Evolutionary conservation across 2,113 vertebrate genomes (phyloP).

Genomic region (Ophiodon elongatus): DNA sequence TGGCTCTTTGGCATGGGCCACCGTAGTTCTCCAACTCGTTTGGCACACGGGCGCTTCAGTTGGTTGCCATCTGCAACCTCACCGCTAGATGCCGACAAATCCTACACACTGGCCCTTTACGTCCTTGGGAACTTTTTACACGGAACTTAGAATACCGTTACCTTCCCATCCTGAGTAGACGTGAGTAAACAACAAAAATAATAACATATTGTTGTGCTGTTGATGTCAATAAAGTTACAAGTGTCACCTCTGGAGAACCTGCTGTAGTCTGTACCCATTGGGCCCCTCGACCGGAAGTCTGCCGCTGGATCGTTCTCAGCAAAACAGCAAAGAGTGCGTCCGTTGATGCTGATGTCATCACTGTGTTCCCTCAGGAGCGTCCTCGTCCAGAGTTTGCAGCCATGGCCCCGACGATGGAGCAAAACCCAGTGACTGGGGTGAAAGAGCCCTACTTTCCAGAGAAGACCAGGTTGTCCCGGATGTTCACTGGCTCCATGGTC

Average conservation of each 20-base stretch:
- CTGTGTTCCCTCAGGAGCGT: constrained; percentile 72
- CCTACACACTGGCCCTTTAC: neutral
- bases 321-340: neutral
- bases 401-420: constrained; percentile 84
- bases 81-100: no score
- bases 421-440: constrained; percentile 85
- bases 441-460: constrained; percentile 87
- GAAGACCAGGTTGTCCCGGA: constrained; percentile 76
- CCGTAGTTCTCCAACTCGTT: no score
- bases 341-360: neutral
- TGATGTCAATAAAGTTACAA: neutral
- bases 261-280: no score
- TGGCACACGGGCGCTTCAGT: no score
- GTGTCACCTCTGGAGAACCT: neutral
- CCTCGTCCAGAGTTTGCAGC: constrained; percentile 85
- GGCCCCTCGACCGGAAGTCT: neutral
- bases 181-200: neutral
- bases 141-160: no score
- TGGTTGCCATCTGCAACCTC: no score
- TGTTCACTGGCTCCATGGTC: constrained; percentile 87
- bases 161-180: no score
- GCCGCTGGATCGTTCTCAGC: neutral
- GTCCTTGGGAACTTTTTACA: neutral
- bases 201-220: neutral
- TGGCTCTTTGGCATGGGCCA: no score